Evolutionary conservation across 1,140 invertebrate species (phyloP), one percentile per base, ranked within the genome.

Genomic region (Eulimnadia texana): DNA sequence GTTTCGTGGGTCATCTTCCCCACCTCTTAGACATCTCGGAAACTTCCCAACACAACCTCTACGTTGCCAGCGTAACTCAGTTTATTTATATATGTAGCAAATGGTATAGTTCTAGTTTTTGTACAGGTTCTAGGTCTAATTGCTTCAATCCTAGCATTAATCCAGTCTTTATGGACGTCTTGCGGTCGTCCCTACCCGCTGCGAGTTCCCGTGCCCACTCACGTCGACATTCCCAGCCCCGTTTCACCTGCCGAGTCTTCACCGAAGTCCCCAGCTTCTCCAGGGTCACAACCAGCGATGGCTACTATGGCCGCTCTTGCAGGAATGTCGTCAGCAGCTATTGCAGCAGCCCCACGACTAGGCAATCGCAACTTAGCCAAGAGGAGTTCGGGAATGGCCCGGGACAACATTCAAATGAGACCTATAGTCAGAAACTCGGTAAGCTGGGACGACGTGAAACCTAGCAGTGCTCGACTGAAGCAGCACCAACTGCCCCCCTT

Each of bases 361-460:
- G 60, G 60, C 10, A 57, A 61, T 27, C 60, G 60, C 33, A 24
- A 24, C 50, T 11, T 28, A 20, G 49, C 29, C 42, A 51, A 61
- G 22, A 50, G 60, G 11, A 42, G 16, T 42, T 42, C 33, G 16
- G 16, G 33, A 9, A 6, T 42, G 33, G 33, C 33, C 33, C 33
- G 33, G 16, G 60, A 61, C 16, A 33, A 52, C 22, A 29, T 61
- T 53, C 60, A 50, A 42, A 50, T 61, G 16, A 50, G 60, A 54
- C 50, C 60, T n/a, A n/a, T 58, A 20, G 60, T 61, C 25, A 52
- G 60, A 28, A 61, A 61, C 23, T 61, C 60, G 11, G 60, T 61
- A 24, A 54, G 50, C 53, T 61, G 60, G 60, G 60, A 61, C 28
- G 60, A 61, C 42, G 50, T 52, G 20, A 54, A 54, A 29, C 60